Evolutionary conservation across 2,888 invertebrate species (phyloP), one percentile per base, ranked within the genome.

Genomic region (Maniola hyperantus): DNA sequence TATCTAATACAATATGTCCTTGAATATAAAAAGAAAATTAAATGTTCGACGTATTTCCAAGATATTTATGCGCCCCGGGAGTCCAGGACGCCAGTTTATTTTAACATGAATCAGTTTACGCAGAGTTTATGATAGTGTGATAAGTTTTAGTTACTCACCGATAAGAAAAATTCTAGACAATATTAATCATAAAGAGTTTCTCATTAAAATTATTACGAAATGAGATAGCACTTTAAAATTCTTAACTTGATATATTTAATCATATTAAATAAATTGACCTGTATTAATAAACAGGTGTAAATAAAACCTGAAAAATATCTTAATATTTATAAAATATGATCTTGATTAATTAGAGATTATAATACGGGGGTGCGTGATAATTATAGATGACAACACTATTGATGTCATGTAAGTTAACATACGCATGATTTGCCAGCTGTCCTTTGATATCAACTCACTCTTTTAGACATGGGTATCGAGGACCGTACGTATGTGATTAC

Each of bases 1-100:
- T 90, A 88, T 91, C 86, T 89, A 89, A 87, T 81, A 88, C 84
- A 87, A 86, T 87, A 81, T 89, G 87, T 89, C 89, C 87, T 90
- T 88, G 89, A 87, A 88, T 89, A 89, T 85, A 85, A 86, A 87
- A 84, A 83, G 83, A 82, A 85, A 84, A 89, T 89, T 85, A 86
- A 88, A 89, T 83, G 84, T 85, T 85, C 83, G 84, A 86, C 81
- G 85, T 82, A 83, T 83, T 85, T 85, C 83, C 76, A 84, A 84
- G 83, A 85, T 88, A 87, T 89, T 87, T 82, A 83, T 83, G 82
- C 88, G 77, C 89, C 72, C 83, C 90, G 84, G 90, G 90, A 84
- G 85, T 83, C 83, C 87, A 81, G 60, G 60, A 64, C 84, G 65
- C 50, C 60, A 34, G 66, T 55, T 66, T 57, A 62, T 55, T 57